Evolutionary conservation across 2,113 vertebrate genomes (phyloP).

Genomic region (Budorcas taxicolor): DNA sequence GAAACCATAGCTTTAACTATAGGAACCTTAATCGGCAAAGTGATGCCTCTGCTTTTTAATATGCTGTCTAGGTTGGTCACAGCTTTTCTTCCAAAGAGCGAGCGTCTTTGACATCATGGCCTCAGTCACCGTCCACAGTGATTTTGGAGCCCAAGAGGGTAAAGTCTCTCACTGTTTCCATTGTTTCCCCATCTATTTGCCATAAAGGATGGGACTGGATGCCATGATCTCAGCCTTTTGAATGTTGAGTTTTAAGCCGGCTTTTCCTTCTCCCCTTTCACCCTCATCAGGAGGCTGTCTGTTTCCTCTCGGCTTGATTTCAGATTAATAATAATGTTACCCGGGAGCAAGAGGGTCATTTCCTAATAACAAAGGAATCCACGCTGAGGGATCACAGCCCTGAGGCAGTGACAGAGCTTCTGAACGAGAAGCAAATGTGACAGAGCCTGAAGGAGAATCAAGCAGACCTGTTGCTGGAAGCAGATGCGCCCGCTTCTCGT

Average conservation of each 20-base stretch:
- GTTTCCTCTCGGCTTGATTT: neutral
- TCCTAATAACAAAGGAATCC: neutral
- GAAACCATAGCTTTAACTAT: neutral
- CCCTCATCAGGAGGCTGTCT: neutral
- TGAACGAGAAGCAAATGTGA: fast-evolving
- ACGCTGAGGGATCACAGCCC: neutral
- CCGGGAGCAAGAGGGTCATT: neutral
- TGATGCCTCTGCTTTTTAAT: neutral
- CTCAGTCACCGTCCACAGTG: neutral
- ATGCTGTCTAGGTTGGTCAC: neutral
- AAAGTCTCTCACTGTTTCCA: neutral
- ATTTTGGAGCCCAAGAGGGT: neutral
- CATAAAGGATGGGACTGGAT: neutral
- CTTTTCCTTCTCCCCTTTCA: neutral
- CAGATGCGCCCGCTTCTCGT: fast-evolving
- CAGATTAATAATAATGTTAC: neutral
- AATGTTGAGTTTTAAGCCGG: neutral
- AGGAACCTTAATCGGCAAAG: neutral
- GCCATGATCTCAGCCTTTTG: neutral
- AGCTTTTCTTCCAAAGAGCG: neutral
- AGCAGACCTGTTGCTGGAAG: fast-evolving
- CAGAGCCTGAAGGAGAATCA: fast-evolving
- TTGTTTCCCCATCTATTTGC: neutral
- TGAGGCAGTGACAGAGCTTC: neutral
- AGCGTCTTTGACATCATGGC: neutral